Base-by-base conservation (phyloP, 1,140 invertebrate genomes). In the Drosophila kepulauana region DNA sequence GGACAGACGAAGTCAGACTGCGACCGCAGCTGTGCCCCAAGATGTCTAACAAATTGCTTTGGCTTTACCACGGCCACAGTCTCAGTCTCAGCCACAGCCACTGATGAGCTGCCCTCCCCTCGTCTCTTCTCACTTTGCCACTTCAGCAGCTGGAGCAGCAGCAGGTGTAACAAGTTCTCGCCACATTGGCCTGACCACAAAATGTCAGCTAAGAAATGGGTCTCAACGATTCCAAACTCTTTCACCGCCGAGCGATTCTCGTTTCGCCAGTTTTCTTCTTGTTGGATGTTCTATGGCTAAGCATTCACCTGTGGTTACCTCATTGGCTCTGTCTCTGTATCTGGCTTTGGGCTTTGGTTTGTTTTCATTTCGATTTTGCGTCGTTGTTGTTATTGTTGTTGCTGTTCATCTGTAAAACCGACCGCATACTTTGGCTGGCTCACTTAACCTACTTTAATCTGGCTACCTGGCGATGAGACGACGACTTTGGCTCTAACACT, bases 161-260 rank as follows among this genome's bases (percentile, higher is more conserved):
- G 81, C 85, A 89, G 85, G 85, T 89, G 85, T 89, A 89, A 89
- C 85, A 89, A 89, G 85, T 89, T 89, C 85, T 89, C 48, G 81
- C 78, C 72, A 54, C 64, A 88, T 80, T 88, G 73, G 65, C 67
- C 68, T 66, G 80, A 78, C 85, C 85, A 79, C 85, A 84, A 84
- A 89, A 82, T 88, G 85, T 78, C 81, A 89, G 85, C 49, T 7
- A 49, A 67, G 78, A 71, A 88, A 88, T 89, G 85, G 85, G 85
- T 85, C 78, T 84, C 59, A 43, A 45, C 46, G 54, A 28, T 15
- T 72, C 61, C 45, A 58, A 72, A 64, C 16, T 71, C 52, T 68
- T 73, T 71, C 66, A 52, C 57, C 65, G 43, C 54, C 54, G 46
- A 63, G 16, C 15, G 5, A 67, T 73, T 73, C 75, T 78, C 15